A percentile compares a stretch with the other conserved stretches of the same genome.
Conservation (phyloP, 2,888 invertebrate species). For the Diarsia brunnea region DNA sequence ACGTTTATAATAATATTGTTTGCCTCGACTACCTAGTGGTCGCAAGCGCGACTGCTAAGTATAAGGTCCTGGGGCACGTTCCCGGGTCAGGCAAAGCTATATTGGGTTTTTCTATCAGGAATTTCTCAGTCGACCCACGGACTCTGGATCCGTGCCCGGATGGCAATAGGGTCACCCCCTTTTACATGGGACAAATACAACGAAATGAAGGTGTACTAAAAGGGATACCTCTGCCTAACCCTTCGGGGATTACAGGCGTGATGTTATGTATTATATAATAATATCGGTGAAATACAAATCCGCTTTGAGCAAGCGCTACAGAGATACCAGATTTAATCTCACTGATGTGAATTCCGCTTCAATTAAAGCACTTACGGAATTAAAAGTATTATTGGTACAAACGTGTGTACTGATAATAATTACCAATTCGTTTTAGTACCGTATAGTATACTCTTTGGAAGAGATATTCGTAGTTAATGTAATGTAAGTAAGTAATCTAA, state of each 20-base stretch:
- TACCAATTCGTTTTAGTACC: neutral
- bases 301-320: neutral
- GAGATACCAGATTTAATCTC: constrained; percentile 10
- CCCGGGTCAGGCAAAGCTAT: too few relatives aligned
- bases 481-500: neutral
- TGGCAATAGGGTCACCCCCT: too few relatives aligned
- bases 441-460: neutral
- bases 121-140: too few relatives aligned
- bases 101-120: too few relatives aligned
- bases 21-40: too few relatives aligned
- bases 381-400: neutral
- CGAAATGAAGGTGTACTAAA: too few relatives aligned
- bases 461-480: neutral
- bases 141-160: too few relatives aligned
- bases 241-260: too few relatives aligned
- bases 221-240: too few relatives aligned
- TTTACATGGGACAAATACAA: too few relatives aligned
- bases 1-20: neutral
- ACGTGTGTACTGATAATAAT: neutral
- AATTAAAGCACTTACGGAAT: constrained; percentile 8
- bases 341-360: constrained; percentile 6
- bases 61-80: too few relatives aligned
- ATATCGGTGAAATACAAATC: neutral
- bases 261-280: neutral
- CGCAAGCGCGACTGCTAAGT: too few relatives aligned